Evolutionary conservation across 2,888 invertebrate species (phyloP).

Genomic region (Augochlorella aurata): DNA sequence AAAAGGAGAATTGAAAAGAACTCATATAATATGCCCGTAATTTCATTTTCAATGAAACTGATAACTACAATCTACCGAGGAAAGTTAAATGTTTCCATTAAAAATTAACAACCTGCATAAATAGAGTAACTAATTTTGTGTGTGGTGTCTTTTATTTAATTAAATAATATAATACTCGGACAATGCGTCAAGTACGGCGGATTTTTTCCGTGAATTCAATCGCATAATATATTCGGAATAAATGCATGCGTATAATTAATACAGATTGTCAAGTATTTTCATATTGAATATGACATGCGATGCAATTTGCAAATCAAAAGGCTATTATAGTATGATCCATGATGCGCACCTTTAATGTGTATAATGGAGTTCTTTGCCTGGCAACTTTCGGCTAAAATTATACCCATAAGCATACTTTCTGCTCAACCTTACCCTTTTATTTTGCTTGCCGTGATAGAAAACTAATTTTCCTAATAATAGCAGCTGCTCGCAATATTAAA

Average conservation of each 20-base stretch:
- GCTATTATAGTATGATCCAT: neutral
- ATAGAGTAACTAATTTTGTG: too few relatives aligned
- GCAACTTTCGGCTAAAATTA: slow-evolving; percentile 9
- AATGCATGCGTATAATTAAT: neutral
- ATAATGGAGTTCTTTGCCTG: neutral
- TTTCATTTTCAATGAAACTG: too few relatives aligned
- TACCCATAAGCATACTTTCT: neutral
- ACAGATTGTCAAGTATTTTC: neutral
- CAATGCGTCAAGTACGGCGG: too few relatives aligned
- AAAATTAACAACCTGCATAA: too few relatives aligned
- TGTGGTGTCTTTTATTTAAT: too few relatives aligned
- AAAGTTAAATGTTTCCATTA: too few relatives aligned
- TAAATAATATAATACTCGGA: too few relatives aligned
- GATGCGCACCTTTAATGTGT: neutral
- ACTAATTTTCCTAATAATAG: neutral
- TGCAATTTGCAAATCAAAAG: neutral
- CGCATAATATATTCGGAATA: too few relatives aligned
- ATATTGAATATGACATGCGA: neutral
- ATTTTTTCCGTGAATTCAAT: too few relatives aligned
- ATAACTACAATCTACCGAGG: too few relatives aligned
- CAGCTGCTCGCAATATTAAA: neutral
- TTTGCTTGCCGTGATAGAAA: neutral
- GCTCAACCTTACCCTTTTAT: neutral
- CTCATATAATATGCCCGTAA: too few relatives aligned
- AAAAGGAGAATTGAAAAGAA: too few relatives aligned